Evolutionary conservation across 2,888 invertebrate species (phyloP).

Genomic region (Erebia epiphron): DNA sequence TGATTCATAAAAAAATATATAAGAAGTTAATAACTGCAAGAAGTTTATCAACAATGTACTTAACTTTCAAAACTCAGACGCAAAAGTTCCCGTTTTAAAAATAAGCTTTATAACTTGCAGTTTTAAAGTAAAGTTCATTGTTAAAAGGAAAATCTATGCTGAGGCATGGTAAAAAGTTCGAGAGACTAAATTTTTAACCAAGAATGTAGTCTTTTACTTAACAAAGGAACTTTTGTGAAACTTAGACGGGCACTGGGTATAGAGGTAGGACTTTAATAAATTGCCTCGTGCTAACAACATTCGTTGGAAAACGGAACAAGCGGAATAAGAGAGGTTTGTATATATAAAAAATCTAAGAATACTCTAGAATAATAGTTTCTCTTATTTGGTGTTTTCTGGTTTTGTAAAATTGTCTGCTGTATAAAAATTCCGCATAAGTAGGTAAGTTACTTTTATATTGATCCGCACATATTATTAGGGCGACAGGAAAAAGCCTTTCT

Average conservation of each 20-base stretch:
- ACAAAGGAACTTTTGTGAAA: slow-evolving; percentile 28
- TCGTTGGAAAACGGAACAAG: slow-evolving; percentile 9
- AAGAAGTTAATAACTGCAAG: neutral
- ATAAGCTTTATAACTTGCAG: slow-evolving; percentile 23
- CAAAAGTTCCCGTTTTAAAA: slow-evolving; percentile 6
- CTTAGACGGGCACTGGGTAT: slow-evolving; percentile 3
- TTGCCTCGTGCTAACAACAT: slow-evolving; percentile 17
- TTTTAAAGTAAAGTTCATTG: slow-evolving; percentile 23
- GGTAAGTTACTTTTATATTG: no score
- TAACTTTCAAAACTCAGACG: slow-evolving; percentile 7
- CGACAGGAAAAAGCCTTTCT: no score
- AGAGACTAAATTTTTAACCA: slow-evolving; percentile 23
- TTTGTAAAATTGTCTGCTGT: no score
- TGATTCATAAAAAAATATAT: neutral
- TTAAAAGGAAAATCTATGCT: slow-evolving; percentile 21
- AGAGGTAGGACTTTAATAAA: slow-evolving; percentile 20
- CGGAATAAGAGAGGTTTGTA: neutral
- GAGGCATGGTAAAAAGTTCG: slow-evolving; percentile 19
- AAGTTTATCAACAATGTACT: slow-evolving; percentile 7
- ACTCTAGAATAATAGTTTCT: neutral
- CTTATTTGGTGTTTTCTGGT: neutral
- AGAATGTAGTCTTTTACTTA: slow-evolving; percentile 21
- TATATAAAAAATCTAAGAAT: neutral
- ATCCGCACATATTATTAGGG: no score
- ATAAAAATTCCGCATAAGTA: no score